Percentiles rank a stretch among this genome's conserved stretches.
Conservation (phyloP, 2,113 vertebrate species). For the Regulus satrapa region DNA sequence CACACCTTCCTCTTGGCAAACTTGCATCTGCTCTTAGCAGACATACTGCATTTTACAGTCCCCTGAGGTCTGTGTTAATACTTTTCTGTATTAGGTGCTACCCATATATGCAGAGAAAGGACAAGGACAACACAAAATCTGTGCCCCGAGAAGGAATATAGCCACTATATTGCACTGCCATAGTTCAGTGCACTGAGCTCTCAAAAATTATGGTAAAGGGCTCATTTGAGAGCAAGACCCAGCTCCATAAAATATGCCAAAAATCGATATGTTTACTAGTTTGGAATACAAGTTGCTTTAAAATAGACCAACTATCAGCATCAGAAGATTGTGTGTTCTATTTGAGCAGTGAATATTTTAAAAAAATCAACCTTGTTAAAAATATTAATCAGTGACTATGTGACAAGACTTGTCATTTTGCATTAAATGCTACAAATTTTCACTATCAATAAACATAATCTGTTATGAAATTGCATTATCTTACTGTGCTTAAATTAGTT, state of each 20-base stretch:
- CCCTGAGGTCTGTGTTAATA: neutral
- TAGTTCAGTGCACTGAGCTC: neutral
- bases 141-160: neutral
- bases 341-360: constrained; percentile 6
- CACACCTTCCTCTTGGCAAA: neutral
- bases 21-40: neutral
- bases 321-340: neutral
- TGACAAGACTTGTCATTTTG: constrained; percentile 27
- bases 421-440: neutral
- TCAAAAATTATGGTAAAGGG: neutral
- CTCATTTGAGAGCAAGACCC: neutral
- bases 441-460: neutral
- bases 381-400: neutral
- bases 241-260: neutral
- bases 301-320: neutral
- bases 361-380: constrained; percentile 11
- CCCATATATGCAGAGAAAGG: neutral
- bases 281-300: neutral
- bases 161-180: neutral
- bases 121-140: neutral
- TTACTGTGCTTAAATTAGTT: constrained; percentile 14
- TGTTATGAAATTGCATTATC: constrained; percentile 10
- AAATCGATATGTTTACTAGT: neutral
- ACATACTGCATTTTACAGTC: neutral
- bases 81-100: neutral